Conservation (phyloP, 2,113 vertebrate genomes). For the Amblyopsis rosae region DNA sequence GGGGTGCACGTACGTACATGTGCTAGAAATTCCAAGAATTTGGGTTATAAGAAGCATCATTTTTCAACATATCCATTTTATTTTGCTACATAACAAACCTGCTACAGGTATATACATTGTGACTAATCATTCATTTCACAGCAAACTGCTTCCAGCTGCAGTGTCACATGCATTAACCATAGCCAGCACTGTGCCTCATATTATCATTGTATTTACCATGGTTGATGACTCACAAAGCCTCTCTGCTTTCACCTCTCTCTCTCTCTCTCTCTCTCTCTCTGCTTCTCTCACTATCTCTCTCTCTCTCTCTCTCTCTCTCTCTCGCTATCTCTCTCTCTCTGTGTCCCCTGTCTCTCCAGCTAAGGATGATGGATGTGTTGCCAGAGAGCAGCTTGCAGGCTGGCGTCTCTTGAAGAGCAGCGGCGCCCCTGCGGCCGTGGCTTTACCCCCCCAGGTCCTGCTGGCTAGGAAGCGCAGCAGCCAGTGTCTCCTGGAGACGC, state of each 20-base stretch:
- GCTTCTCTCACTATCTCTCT: not conserved
- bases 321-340: not conserved
- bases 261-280: not conserved
- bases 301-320: not conserved
- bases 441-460: conserved; percentile 51
- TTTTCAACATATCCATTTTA: no score
- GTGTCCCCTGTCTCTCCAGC: conserved; percentile 62
- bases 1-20: not conserved
- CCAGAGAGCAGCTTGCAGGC: conserved; percentile 59
- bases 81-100: no score
- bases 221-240: not conserved
- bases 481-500: conserved; percentile 62
- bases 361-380: conserved; percentile 74
- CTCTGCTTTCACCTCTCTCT: not conserved
- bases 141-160: not conserved
- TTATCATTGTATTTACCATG: no score
- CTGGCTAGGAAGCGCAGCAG: conserved; percentile 70
- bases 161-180: conserved; percentile 7
- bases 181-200: not conserved
- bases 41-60: not conserved
- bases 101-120: no score
- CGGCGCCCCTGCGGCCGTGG: conserved; percentile 38
- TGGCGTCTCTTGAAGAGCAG: conserved; percentile 69
- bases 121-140: conserved; percentile 3
- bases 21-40: no score